Conservation (phyloP, 2,113 vertebrate genomes). For the Rafetus swinhoei region DNA sequence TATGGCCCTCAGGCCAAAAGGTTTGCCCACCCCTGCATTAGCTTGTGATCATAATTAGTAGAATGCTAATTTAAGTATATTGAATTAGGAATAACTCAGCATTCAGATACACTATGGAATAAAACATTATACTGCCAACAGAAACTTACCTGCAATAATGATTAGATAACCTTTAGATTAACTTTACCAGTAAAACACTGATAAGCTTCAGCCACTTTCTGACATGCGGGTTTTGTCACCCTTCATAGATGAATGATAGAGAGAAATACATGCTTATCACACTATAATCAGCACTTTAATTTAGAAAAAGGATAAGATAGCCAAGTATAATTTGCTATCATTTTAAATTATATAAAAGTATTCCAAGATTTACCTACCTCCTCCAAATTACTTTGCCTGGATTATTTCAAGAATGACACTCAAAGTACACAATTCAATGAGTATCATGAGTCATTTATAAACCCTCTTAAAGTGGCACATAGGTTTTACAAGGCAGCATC, state of each 20-base stretch:
- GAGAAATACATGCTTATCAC: not conserved
- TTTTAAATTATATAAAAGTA: not conserved
- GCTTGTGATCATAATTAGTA: not conserved
- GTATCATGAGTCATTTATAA: not conserved
- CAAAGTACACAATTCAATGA: not conserved
- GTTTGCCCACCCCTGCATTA: no score
- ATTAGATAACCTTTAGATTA: not conserved
- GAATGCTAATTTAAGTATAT: not conserved
- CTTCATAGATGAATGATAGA: not conserved
- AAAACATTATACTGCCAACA: not conserved
- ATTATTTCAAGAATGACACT: not conserved
- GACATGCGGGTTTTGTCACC: rapidly evolving
- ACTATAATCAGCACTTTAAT: not conserved
- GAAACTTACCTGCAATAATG: not conserved
- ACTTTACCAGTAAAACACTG: not conserved
- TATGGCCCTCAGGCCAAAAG: no score
- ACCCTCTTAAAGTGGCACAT: not conserved
- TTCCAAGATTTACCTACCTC: not conserved
- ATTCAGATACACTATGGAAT: not conserved
- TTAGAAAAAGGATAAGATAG: not conserved
- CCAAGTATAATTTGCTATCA: not conserved
- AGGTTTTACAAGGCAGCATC: not conserved
- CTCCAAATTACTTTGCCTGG: not conserved
- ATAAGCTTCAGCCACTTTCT: not conserved
- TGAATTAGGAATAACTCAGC: not conserved